These are phyloP conservation scores for Eucidaris tribuloides DNA, from an alignment of 35 echinoderm and acorn worm genomes.

Conservation along the genomic window DNA sequence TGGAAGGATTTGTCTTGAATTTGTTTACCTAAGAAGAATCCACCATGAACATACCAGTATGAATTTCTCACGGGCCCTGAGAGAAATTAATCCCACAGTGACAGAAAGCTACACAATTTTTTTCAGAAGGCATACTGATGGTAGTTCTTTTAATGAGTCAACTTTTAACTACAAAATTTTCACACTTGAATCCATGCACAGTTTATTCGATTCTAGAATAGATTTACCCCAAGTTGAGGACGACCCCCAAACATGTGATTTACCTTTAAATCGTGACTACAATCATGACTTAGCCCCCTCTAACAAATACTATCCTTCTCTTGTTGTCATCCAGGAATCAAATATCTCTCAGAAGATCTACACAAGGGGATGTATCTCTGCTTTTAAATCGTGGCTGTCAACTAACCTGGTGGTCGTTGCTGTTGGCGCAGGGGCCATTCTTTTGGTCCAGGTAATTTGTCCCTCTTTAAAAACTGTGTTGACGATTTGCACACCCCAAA, in stretches of 20 bases:
- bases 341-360: constrained; percentile 26
- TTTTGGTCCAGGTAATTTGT: constrained; percentile 43
- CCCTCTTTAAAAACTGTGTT: neutral
- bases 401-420: constrained; percentile 75
- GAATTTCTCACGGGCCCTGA: no score
- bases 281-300: neutral
- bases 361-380: constrained; percentile 43
- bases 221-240: no score
- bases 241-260: no score
- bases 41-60: neutral
- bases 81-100: neutral
- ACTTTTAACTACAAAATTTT: no score
- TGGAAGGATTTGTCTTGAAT: no score
- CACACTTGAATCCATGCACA: no score
- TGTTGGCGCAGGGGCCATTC: constrained; percentile 47
- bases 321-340: neutral
- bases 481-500: no score
- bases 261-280: no score
- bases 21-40: no score
- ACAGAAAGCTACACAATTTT: neutral
- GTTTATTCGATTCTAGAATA: no score
- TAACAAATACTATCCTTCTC: neutral
- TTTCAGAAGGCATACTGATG: no score
- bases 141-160: no score
- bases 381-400: constrained; percentile 60